Conservation (phyloP, 2,797 vertebrate genomes). For the Rhinatrema bivittatum region DNA sequence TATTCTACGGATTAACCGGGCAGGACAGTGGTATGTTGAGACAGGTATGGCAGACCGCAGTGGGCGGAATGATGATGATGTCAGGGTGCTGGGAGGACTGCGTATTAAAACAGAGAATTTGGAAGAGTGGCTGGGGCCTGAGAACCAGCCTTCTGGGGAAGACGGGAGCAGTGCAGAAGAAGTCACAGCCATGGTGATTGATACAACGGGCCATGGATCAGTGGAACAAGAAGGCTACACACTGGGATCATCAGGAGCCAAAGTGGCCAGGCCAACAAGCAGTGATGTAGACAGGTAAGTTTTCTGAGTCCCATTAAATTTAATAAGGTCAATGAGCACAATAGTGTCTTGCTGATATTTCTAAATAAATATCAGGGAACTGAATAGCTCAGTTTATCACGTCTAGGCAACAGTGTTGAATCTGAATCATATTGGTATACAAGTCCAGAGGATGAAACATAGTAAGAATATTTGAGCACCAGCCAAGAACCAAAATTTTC, state of each 20-base stretch:
- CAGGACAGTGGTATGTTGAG: slow-evolving; percentile 95
- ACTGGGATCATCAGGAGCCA: slow-evolving; percentile 61
- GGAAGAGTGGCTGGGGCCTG: slow-evolving; percentile 85
- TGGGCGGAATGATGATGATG: slow-evolving; percentile 56
- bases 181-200: slow-evolving; percentile 83
- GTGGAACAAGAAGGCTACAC: slow-evolving; percentile 66
- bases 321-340: too few relatives aligned
- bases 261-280: slow-evolving; percentile 79
- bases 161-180: slow-evolving; percentile 81
- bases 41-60: slow-evolving; percentile 58
- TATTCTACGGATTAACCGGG: slow-evolving; percentile 86
- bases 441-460: too few relatives aligned
- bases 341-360: too few relatives aligned
- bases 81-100: slow-evolving; percentile 71
- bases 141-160: slow-evolving; percentile 76
- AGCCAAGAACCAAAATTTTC: too few relatives aligned
- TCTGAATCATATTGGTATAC: too few relatives aligned
- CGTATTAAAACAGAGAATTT: slow-evolving; percentile 87
- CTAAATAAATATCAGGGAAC: too few relatives aligned
- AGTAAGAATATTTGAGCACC: too few relatives aligned
- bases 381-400: too few relatives aligned
- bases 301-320: background rate
- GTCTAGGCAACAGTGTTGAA: too few relatives aligned
- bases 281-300: slow-evolving; percentile 86
- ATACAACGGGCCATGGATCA: slow-evolving; percentile 78